phyloP scores from a whole-genome alignment of 1,140 invertebrate genomes.

The Cyrtorhinus lividipennis region DNA sequence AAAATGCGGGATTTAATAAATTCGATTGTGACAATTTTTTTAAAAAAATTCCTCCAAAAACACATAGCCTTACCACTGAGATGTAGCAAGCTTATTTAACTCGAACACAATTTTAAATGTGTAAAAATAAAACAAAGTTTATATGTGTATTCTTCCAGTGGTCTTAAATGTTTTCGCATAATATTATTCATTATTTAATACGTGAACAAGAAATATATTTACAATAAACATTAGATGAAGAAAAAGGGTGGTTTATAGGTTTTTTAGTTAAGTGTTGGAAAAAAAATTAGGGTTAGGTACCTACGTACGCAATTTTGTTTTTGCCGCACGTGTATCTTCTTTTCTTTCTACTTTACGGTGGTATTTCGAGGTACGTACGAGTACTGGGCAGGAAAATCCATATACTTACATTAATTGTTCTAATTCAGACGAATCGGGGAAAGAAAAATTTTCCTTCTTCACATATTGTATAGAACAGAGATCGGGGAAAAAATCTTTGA shows the following conservation, averaged over 20 bases:
- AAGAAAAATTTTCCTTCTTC: background rate
- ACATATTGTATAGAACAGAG: background rate
- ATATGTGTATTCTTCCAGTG: conserved; percentile 21
- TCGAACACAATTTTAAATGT: background rate
- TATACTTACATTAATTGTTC: background rate
- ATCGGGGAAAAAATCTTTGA: too few species aligned
- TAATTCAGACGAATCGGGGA: too few species aligned
- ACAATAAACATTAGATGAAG: background rate
- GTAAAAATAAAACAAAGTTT: conserved; percentile 5
- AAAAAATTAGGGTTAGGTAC: background rate
- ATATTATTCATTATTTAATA: background rate
- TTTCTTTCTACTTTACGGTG: background rate
- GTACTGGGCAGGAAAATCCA: background rate
- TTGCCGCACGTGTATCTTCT: conserved; percentile 13
- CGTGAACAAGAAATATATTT: conserved; percentile 1
- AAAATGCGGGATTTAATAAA: too few species aligned
- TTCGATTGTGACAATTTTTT: background rate
- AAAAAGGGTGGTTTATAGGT: background rate
- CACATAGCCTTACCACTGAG: conserved; percentile 21
- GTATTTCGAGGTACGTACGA: background rate
- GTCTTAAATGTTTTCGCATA: conserved; percentile 17
- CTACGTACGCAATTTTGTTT: background rate
- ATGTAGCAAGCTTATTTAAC: conserved; percentile 3
- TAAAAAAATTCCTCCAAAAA: conserved; percentile 10
- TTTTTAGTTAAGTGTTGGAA: background rate